Base-by-base conservation (phyloP, 2,797 vertebrate genomes). In the Cygnus olor region DNA sequence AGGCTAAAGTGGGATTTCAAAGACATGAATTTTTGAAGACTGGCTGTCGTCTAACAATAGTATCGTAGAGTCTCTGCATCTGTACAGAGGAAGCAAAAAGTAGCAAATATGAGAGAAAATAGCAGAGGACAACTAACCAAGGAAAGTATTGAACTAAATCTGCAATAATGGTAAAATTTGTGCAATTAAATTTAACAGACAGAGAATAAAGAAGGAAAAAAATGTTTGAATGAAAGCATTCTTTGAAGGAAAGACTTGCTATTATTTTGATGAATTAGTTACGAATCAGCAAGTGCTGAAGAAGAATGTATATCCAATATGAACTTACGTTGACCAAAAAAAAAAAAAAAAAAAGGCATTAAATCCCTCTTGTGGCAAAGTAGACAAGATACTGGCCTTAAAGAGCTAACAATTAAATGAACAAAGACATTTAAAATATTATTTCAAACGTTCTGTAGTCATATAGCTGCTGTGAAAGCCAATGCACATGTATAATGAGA, bases 401-500 rank as follows among this genome's bases (percentile, higher is more conserved):
- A 85, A 71, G 18, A 40, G 18, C 14, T 44, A 32, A 38, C 11
- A 64, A 11, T 18, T 64, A 58, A 61, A 69, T 17, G 6, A 69
- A 34, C 3, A 40, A 51, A 19, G 6, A 12, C 1, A 8, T 65
- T 12, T 2, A 42, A 83, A 49, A 6, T 16, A 5, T 3, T 64
- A 10, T 36, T 51, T 47, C 63, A 8, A 32, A 73, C 63, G 3
- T 34, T 78, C 47, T 72, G 25, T 8, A n/a, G 1, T 63, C 8
- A 1, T 11, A 14, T 10, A 83, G 30, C 5, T 85, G 3, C 25
- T 74, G 13, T 78, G 68, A 76, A 84, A 85, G n/a, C 21, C 30
- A 44, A 44, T 45, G 5, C 3, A 19, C 0, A 0, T 11, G 1
- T 25, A 30, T 5, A 53, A 36, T 40, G 17, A 83, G 15, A 40